A percentile compares a stretch with the other conserved stretches of the same genome.
phyloP scores from a whole-genome alignment of 2,113 vertebrate genomes.

The Aspiorhynchus laticeps region DNA sequence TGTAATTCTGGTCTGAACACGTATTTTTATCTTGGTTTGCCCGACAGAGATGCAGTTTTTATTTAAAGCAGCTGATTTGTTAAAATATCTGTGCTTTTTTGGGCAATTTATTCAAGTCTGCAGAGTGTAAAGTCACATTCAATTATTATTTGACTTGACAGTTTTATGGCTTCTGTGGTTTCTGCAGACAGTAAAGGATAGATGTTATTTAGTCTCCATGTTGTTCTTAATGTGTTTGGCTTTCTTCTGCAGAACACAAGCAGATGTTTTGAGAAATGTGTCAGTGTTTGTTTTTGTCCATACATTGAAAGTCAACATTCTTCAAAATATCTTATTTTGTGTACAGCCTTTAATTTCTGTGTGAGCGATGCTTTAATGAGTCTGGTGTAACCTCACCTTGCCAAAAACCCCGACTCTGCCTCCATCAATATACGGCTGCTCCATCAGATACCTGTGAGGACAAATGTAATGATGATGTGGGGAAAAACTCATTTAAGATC shows the following conservation, averaged over 20 bases:
- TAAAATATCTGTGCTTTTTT: not conserved
- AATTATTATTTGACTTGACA: too few relatives aligned
- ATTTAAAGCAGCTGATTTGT: conserved; percentile 9
- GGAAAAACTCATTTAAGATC: not conserved
- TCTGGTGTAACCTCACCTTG: conserved; percentile 62
- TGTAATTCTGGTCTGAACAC: not conserved
- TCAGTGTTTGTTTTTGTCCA: not conserved
- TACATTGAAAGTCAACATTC: too few relatives aligned
- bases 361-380: too few relatives aligned
- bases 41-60: not conserved
- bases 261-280: not conserved
- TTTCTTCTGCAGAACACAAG: not conserved
- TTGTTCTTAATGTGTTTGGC: not conserved
- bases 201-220: not conserved
- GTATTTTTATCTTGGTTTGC: not conserved
- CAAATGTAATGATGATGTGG: not conserved
- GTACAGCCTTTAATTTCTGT: too few relatives aligned
- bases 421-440: conserved; percentile 67
- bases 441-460: conserved; percentile 64
- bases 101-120: not conserved
- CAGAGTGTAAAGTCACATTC: not conserved
- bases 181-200: too few relatives aligned
- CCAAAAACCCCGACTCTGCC: conserved; percentile 73
- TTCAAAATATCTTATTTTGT: too few relatives aligned
- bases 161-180: too few relatives aligned